phyloP scores from a whole-genome alignment of 1,140 invertebrate genomes.

The Hestina assimilis region DNA sequence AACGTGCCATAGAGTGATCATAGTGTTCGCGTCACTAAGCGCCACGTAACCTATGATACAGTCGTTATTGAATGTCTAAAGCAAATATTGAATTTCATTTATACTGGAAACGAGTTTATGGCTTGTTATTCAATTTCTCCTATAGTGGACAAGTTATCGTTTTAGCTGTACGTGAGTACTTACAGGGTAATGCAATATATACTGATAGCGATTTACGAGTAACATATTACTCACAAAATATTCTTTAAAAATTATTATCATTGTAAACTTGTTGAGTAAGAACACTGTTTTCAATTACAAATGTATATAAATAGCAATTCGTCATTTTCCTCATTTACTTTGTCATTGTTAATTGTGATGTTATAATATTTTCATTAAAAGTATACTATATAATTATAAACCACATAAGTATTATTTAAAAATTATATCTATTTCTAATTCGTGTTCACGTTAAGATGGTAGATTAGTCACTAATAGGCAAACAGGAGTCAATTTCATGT shows the following conservation, averaged over 20 bases:
- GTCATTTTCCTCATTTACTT: neutral
- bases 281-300: neutral
- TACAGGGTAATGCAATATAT: neutral
- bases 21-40: slow-evolving; percentile 32
- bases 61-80: slow-evolving; percentile 45
- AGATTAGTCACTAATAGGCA: neutral
- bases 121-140: slow-evolving; percentile 44
- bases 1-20: slow-evolving; percentile 26
- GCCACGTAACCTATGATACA: slow-evolving; percentile 33
- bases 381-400: neutral
- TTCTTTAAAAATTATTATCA: neutral
- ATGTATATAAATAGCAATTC: neutral
- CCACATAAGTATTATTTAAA: neutral
- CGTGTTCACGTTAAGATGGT: neutral
- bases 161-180: slow-evolving; percentile 6
- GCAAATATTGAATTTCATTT: slow-evolving; percentile 56
- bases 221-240: neutral
- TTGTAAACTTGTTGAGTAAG: neutral
- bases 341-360: too few species aligned
- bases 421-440: too few species aligned
- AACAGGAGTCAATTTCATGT: slow-evolving; percentile 1
- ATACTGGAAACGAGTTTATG: slow-evolving; percentile 45
- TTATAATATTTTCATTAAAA: neutral
- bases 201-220: neutral
- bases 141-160: slow-evolving; percentile 19